These are phyloP conservation scores for Pyrocephalus nanus DNA, from an alignment of 2,797 vertebrate species.

Conservation along the genomic window DNA sequence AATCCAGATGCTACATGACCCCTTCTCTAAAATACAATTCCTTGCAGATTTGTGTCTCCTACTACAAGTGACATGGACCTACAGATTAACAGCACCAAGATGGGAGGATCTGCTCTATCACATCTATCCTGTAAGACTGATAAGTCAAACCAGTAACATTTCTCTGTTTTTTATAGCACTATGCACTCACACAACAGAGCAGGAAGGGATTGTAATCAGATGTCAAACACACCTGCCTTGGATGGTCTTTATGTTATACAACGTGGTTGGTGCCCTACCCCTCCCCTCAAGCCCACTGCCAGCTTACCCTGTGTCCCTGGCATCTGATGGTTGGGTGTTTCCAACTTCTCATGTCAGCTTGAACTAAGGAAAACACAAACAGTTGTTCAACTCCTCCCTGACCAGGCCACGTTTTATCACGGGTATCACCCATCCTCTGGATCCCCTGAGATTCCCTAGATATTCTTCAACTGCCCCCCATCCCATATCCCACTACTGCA, in stretches of 20 bases:
- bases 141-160: not conserved
- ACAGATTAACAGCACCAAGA: not conserved
- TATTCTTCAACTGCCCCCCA: not conserved
- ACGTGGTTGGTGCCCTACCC: constrained; percentile 34
- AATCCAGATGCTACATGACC: not conserved
- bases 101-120: not conserved
- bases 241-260: not conserved
- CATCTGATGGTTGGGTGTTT: constrained; percentile 67
- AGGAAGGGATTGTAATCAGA: not conserved
- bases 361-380: constrained; percentile 71
- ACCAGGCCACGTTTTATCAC: not conserved
- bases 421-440: constrained; percentile 1
- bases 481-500: not conserved
- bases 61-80: not conserved
- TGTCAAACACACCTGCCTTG: not conserved
- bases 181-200: not conserved
- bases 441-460: not conserved
- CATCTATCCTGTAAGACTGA: not conserved
- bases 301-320: constrained; percentile 69
- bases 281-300: constrained; percentile 64
- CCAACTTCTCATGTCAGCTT: constrained; percentile 70
- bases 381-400: constrained; percentile 67
- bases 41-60: not conserved
- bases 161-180: not conserved
- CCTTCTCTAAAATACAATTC: not conserved